Evolutionary conservation across 1,140 invertebrate genomes (phyloP), one percentile per base, ranked within the genome.

Genomic region (Kradibia gibbosae): DNA sequence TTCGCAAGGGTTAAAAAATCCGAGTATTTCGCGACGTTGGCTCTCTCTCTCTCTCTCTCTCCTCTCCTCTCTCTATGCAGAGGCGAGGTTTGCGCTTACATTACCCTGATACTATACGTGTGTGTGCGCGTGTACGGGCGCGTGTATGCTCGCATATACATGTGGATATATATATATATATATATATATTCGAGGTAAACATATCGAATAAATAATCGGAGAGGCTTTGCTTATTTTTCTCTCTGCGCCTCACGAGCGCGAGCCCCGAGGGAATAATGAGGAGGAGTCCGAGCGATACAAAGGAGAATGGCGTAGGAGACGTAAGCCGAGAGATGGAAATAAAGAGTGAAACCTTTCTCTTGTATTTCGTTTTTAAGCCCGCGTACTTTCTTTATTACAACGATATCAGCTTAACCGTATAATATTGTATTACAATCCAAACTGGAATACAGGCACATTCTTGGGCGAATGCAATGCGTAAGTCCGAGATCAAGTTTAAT

Each of bases 161-260:
- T n/a, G n/a, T n/a, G n/a, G n/a, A n/a, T n/a, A n/a, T n/a, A n/a
- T n/a, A n/a, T n/a, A n/a, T n/a, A n/a, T n/a, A n/a, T n/a, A n/a
- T n/a, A n/a, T n/a, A n/a, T n/a, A n/a, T 77, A 77, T 65, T 77
- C 74, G 57, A 65, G 57, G n/a, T 34, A n/a, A 77, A 77, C 60
- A 39, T 17, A 62, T 48, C 10, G 74, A 7, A 42, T 45, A 57
- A 76, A 76, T 76, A 76, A 62, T 76, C 55, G n/a, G 3, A 13
- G 42, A 1, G 42, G 39, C 67, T 71, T 25, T 57, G n/a, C 5
- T 73, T 25, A n/a, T 75, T 15, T 39, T 5, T 42, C 42, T 71
- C n/a, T 39, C 53, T 75, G 3, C 36, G 11, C 28, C 34, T 67
- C 36, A 11, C 25, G 28, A 22, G 20, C 67, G 15, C 8, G 25